A percentile compares a stretch with the other conserved stretches of the same genome.
Conservation (phyloP, 2,888 invertebrate species). For the Prenolepis imparis region DNA sequence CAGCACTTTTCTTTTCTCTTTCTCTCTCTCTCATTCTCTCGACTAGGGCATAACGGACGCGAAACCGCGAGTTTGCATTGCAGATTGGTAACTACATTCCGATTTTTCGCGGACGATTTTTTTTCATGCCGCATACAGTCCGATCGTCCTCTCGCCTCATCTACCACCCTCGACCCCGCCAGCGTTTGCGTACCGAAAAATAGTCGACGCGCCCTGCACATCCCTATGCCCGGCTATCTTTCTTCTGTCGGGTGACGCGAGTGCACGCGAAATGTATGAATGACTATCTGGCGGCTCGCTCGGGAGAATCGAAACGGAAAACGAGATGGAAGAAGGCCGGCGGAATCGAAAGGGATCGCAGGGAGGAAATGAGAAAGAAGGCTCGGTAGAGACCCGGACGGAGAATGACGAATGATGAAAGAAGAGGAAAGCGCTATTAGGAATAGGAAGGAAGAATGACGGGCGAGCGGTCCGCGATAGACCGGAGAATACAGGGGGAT, state of each 20-base stretch:
- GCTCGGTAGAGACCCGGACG: background rate
- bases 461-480: conserved; percentile 24
- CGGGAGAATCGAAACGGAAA: conserved; percentile 21
- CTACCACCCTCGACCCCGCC: conserved; percentile 13
- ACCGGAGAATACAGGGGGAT: conserved; percentile 2
- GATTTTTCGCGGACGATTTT: conserved; percentile 77
- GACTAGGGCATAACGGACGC: conserved; percentile 70
- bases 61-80: conserved; percentile 80
- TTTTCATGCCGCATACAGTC: conserved; percentile 64
- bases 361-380: background rate
- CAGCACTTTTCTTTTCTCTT: conserved; percentile 55
- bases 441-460: conserved; percentile 28
- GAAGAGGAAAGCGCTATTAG: conserved; percentile 49
- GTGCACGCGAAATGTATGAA: conserved; percentile 8
- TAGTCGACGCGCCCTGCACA: conserved; percentile 40
- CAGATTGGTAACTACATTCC: conserved; percentile 81
- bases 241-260: conserved; percentile 20
- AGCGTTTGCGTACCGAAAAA: conserved; percentile 40
- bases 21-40: conserved; percentile 56
- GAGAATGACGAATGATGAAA: conserved; percentile 38
- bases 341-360: conserved; percentile 47
- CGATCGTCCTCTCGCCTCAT: conserved; percentile 5
- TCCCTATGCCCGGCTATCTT: conserved; percentile 17
- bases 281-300: conserved; percentile 16
- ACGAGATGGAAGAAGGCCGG: background rate